A percentile compares a stretch with the other conserved stretches of the same genome.
Conservation (phyloP, 2,888 invertebrate species). For the Furcula furcula region DNA sequence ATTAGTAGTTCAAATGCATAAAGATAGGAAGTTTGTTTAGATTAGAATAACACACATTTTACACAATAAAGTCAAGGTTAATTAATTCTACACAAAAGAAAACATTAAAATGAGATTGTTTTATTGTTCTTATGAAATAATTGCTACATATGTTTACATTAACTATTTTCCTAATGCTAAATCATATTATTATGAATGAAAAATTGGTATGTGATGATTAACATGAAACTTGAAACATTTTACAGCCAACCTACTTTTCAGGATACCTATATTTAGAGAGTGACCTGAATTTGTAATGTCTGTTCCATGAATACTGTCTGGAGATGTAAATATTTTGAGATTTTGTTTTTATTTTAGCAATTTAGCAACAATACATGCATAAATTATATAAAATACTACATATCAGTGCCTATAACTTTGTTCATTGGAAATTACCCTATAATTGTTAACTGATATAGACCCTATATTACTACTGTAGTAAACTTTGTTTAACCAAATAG, state of each 20-base stretch:
- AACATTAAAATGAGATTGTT: neutral
- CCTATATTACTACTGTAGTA: no score
- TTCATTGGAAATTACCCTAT: no score
- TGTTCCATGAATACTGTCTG: slow-evolving; percentile 7
- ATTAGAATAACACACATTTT: neutral
- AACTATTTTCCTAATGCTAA: neutral
- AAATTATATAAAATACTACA: no score
- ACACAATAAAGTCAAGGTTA: neutral
- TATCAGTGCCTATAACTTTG: no score
- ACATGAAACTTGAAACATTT: slow-evolving; percentile 5
- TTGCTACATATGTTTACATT: neutral
- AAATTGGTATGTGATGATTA: neutral
- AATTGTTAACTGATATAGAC: no score
- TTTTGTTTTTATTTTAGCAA: slow-evolving; percentile 11
- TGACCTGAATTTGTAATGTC: slow-evolving; percentile 30
- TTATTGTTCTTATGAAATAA: neutral
- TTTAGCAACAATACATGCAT: no score
- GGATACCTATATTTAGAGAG: slow-evolving; percentile 33
- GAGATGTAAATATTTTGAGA: slow-evolving; percentile 16
- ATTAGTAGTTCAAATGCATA: neutral
- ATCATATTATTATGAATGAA: neutral
- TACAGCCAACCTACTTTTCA: slow-evolving; percentile 21
- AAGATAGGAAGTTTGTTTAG: neutral
- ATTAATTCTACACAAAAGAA: neutral
- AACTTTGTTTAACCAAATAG: no score